These are phyloP conservation scores for Atopsyche davidsoni DNA, from an alignment of 1,140 invertebrate species.

Conservation along the genomic window DNA sequence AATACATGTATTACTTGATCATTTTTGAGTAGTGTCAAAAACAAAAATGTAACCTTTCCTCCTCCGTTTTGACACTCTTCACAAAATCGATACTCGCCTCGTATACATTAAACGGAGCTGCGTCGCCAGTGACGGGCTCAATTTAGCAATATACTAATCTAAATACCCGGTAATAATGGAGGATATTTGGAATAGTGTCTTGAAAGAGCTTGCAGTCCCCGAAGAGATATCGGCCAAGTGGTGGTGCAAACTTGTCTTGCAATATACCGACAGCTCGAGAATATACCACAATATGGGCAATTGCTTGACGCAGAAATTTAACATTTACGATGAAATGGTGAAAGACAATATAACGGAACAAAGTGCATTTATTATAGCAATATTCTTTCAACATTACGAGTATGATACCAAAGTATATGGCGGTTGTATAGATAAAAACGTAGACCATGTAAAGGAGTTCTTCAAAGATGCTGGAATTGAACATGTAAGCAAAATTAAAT, in stretches of 20 bases:
- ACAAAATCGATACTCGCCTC: constrained; percentile 19
- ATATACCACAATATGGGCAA: constrained; percentile 28
- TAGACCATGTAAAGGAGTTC: constrained; percentile 24
- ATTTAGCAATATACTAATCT: too few relatives aligned
- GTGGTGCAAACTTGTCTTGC: constrained; percentile 22
- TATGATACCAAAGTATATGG: constrained; percentile 27
- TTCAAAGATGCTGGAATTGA: constrained; percentile 28
- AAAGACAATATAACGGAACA: constrained; percentile 23
- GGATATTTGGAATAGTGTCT: constrained; percentile 23
- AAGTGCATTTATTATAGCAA: constrained; percentile 26
- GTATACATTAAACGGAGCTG: neutral
- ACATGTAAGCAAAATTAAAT: constrained; percentile 16
- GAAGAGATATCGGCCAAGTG: constrained; percentile 23
- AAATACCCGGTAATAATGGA: constrained; percentile 18
- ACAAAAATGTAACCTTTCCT: constrained; percentile 13
- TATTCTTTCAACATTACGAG: constrained; percentile 29
- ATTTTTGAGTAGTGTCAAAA: too few relatives aligned
- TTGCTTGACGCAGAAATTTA: constrained; percentile 19
- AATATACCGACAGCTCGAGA: constrained; percentile 21
- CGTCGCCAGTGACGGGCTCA: too few relatives aligned
- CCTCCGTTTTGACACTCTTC: constrained; percentile 13
- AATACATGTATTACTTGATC: too few relatives aligned
- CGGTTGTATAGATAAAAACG: constrained; percentile 26
- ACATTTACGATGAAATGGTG: constrained; percentile 22
- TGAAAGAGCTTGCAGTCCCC: constrained; percentile 19